Base-by-base conservation (phyloP, 2,797 vertebrate species). In the Acipenser oxyrinchus region DNA sequence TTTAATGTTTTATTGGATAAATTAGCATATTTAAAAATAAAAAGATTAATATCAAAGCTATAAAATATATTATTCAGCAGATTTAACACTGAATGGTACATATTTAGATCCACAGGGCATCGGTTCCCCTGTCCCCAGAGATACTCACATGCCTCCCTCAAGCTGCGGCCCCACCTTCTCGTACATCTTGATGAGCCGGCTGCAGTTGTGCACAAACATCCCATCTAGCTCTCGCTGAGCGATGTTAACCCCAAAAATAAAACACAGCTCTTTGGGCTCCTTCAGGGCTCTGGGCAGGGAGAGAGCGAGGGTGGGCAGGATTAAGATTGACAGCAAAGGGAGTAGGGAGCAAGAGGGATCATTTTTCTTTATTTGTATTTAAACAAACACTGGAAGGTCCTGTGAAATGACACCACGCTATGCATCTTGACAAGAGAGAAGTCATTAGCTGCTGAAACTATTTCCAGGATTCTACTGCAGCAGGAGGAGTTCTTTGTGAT, bases 161-260 rank as follows among this genome's bases (percentile, higher is more conserved):
- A 98, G 91, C 82, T 99, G 97, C 0, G 97, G 97, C 59, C 96
- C 97, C 0, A 96, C 95, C 84, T 99, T 99, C 86, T 99, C 97
- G 4, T 99, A 99, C 97, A 99, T 95, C 83, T 99, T 99, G 74
- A 99, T 99, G 71, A 99, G 88, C 3, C 96, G 94, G 72, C 95
- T 98, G 78, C 96, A 99, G 81, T 99, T 99, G 79, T 99, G 99
- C 61, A 99, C 90, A 77, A 99, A 99, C 96, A 99, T 97, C 65
- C 97, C 97, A 0, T 99, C 97, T 73, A 98, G 77, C 2, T 96
- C 92, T 0, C 97, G 89, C 61, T 93, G 93, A 65, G 94, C 93
- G 3, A 99, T 99, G 78, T 97, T 99, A 58, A 99, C 92, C 1
- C 97, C 97, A 67, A 99, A 99, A 79, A 98, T 91, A 77, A 99